Conservation (phyloP, 2,888 invertebrate species). For the Argynnis bischoffii region DNA sequence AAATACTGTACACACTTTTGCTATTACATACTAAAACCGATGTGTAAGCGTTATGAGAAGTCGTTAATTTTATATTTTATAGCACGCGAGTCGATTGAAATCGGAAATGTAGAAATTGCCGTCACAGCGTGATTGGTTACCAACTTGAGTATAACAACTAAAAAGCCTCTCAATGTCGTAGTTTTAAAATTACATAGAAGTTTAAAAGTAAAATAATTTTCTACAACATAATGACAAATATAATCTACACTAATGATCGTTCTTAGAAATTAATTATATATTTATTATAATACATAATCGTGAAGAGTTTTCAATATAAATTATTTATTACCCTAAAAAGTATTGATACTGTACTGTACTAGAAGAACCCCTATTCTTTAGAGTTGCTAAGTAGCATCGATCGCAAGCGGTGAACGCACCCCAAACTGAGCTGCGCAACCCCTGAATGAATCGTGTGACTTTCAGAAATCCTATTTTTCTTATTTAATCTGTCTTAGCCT, state of each 20-base stretch:
- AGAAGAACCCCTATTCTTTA: conserved; percentile 10
- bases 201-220: not conserved
- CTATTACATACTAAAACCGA: conserved; percentile 15
- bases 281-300: not conserved
- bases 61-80: conserved; percentile 16
- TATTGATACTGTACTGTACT: not conserved
- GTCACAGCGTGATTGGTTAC: not conserved
- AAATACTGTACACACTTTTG: conserved; percentile 29
- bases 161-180: not conserved
- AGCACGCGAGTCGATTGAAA: conserved; percentile 5
- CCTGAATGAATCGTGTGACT: conserved; percentile 50
- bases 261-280: too few relatives aligned
- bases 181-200: not conserved
- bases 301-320: not conserved
- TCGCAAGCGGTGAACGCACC: conserved; percentile 77
- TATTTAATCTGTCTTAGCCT: not conserved
- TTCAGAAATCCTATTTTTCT: conserved; percentile 8
- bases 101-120: conserved; percentile 17
- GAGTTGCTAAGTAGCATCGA: conserved; percentile 65
- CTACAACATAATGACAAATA: too few relatives aligned
- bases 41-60: conserved; percentile 14
- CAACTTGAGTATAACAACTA: conserved; percentile 8
- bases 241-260: too few relatives aligned
- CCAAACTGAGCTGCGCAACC: conserved; percentile 67
- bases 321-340: not conserved